Evolutionary conservation across 2,888 invertebrate genomes (phyloP).

Genomic region (Drosophila neoperkinsi): DNA sequence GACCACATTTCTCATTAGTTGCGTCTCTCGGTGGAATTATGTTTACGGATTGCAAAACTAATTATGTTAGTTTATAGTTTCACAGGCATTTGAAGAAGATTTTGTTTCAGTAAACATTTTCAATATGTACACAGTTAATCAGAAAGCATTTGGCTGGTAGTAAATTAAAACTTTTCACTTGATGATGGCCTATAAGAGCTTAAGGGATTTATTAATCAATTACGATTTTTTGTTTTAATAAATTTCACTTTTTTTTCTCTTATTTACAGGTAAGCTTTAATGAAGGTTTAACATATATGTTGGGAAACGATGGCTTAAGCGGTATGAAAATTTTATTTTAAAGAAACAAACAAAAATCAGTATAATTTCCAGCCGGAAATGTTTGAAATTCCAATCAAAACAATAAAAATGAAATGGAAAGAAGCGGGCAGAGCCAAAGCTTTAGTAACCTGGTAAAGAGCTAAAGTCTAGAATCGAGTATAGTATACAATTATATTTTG

Average conservation of each 20-base stretch:
- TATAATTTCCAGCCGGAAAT: background rate
- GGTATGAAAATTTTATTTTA: slow-evolving; percentile 1
- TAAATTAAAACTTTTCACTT: background rate
- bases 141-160: background rate
- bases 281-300: background rate
- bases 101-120: background rate
- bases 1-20: slow-evolving; percentile 7
- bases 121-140: slow-evolving; percentile 5
- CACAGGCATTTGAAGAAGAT: background rate
- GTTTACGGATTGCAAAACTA: background rate
- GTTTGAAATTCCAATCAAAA: background rate
- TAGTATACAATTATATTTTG: background rate
- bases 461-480: background rate
- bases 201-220: slow-evolving; percentile 7
- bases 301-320: background rate
- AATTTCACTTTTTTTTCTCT: background rate
- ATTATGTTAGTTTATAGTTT: background rate
- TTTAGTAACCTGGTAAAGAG: background rate
- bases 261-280: slow-evolving; percentile 33
- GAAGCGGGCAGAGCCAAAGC: too few species aligned
- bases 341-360: background rate
- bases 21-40: background rate
- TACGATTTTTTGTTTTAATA: background rate
- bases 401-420: fast-evolving
- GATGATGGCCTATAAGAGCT: background rate